Evolutionary conservation across 2,888 invertebrate species (phyloP).

Genomic region (Lasioglossum malachurum): DNA sequence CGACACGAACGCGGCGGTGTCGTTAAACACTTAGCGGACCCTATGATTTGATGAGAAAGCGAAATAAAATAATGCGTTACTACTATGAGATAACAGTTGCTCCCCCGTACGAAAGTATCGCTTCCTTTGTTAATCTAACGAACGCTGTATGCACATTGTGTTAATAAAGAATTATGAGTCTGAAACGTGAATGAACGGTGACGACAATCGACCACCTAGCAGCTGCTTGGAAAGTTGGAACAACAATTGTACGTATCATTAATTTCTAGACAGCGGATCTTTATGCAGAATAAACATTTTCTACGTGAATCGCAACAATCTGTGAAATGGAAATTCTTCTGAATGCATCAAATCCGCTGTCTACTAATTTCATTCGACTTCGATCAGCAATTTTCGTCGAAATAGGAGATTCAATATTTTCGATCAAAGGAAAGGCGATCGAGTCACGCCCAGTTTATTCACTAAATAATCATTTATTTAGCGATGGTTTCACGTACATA

Average conservation of each 20-base stretch:
- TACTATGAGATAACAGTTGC: constrained; percentile 57
- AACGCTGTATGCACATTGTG: constrained; percentile 71
- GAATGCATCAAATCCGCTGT: too few relatives aligned
- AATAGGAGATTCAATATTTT: background rate
- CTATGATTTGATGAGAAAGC: constrained; percentile 64
- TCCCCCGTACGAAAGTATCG: constrained; percentile 59
- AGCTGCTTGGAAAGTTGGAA: background rate
- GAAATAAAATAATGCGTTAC: constrained; percentile 49
- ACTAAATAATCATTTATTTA: constrained; percentile 38
- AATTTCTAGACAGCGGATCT: too few relatives aligned
- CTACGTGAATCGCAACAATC: too few relatives aligned
- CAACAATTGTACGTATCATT: background rate
- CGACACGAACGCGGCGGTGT: constrained; percentile 25
- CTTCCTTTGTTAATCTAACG: constrained; percentile 68
- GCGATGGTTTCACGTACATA: constrained; percentile 27
- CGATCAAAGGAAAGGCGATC: background rate
- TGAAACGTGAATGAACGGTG: constrained; percentile 43
- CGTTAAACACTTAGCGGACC: constrained; percentile 25
- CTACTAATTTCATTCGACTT: background rate
- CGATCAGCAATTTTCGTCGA: background rate
- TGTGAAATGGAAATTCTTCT: too few relatives aligned
- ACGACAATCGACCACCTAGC: background rate
- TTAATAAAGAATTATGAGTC: constrained; percentile 72
- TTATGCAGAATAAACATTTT: too few relatives aligned
- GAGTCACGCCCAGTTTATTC: background rate